Evolutionary conservation across 2,888 invertebrate species (phyloP).

Genomic region (Penaeus monodon): DNA sequence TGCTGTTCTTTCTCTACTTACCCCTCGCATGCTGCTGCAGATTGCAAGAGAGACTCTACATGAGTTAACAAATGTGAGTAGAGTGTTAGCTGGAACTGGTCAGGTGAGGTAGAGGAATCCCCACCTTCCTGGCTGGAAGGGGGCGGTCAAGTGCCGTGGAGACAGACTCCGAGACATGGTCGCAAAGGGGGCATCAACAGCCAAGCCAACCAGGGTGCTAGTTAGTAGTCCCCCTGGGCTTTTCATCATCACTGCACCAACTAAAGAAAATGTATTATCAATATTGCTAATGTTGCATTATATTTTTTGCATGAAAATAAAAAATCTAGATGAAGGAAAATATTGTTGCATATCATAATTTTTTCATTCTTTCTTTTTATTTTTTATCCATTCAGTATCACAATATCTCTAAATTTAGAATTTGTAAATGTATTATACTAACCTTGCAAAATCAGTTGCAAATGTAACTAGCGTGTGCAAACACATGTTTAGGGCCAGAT

Average conservation of each 20-base stretch:
- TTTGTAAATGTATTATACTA: background rate
- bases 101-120: constrained; percentile 47
- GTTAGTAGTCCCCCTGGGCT: constrained; percentile 77
- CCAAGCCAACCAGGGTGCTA: constrained; percentile 81
- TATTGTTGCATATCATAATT: too few relatives aligned
- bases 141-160: constrained; percentile 74
- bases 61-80: constrained; percentile 54
- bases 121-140: constrained; percentile 75
- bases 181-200: constrained; percentile 83
- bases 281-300: too few relatives aligned
- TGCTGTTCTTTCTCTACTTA: background rate
- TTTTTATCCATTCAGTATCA: too few relatives aligned
- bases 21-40: constrained; percentile 58
- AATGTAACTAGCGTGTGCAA: constrained; percentile 78
- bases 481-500: constrained; percentile 77
- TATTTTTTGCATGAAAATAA: too few relatives aligned
- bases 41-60: constrained; percentile 57
- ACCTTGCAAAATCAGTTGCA: constrained; percentile 70
- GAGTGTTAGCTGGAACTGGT: constrained; percentile 50
- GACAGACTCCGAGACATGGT: constrained; percentile 78
- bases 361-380: too few relatives aligned
- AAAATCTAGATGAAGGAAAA: too few relatives aligned
- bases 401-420: background rate
- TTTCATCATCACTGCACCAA: constrained; percentile 76
- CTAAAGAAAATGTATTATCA: constrained; percentile 66